Conservation (phyloP, 37 sponge, comb jelly and placozoan species). For the Spongilla lacustris region DNA sequence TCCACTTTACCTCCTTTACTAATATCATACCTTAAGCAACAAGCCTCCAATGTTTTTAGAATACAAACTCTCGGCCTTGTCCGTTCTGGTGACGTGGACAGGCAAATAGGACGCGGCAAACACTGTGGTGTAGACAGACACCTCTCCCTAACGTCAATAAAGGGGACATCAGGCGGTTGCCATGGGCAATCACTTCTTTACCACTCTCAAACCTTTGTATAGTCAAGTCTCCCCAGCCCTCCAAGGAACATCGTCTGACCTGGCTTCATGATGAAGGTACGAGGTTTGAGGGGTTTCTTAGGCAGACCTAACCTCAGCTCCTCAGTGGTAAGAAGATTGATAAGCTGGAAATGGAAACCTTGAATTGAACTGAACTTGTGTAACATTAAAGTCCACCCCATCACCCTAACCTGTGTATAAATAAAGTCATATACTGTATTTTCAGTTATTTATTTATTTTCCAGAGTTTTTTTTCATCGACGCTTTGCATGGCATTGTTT, state of each 20-base stretch:
- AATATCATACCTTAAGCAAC: constrained; percentile 57
- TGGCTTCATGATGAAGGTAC: constrained; percentile 81
- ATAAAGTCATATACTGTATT: too few relatives aligned
- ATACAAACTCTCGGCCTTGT: constrained; percentile 54
- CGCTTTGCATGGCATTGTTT: too few relatives aligned
- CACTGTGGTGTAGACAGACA: constrained; percentile 80
- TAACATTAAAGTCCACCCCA: too few relatives aligned
- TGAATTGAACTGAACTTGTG: too few relatives aligned
- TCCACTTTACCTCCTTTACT: neutral
- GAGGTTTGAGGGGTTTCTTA: constrained; percentile 66
- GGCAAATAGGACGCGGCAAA: constrained; percentile 68
- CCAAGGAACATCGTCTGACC: constrained; percentile 77
- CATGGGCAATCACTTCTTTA: neutral
- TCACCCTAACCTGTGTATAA: too few relatives aligned
- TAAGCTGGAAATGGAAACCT: constrained; percentile 37
- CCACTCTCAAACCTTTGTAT: constrained; percentile 39
- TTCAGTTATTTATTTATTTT: too few relatives aligned
- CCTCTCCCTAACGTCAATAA: constrained; percentile 42
- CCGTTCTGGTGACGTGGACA: constrained; percentile 52
- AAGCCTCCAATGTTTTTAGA: constrained; percentile 44
- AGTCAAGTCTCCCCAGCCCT: constrained; percentile 84
- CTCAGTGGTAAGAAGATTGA: constrained; percentile 71
- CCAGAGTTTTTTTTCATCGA: too few relatives aligned
- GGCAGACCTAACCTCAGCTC: constrained; percentile 68
- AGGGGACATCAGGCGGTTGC: neutral